Evolutionary conservation across 2,888 invertebrate genomes (phyloP), one percentile per base, ranked within the genome.

Genomic region (Lapara coniferarum): DNA sequence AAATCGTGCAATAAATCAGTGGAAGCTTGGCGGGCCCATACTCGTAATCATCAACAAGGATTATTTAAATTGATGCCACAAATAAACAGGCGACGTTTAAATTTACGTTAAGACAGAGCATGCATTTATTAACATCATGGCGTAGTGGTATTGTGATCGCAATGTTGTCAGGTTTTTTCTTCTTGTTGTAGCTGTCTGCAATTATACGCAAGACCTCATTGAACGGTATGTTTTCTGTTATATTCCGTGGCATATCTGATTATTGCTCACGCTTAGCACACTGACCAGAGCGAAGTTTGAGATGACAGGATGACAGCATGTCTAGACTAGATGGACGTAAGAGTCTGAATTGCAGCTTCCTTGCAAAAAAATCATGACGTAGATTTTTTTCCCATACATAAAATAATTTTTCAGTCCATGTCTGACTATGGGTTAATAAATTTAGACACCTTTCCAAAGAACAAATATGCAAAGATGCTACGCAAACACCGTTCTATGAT

Each of bases 261-360:
- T 83, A 85, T 84, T 82, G 81, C 86, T 84, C 85, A 86, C 85
- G 86, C 81, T 79, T 83, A 86, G 83, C 89, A 87, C 77, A 88
- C 88, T 89, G 85, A 88, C 88, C 88, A 85, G 72, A 73, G 75
- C 81, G 81, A 78, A 79, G 74, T 80, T 79, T 77, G 77, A 81
- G 75, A 81, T 81, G 84, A 85, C 83, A 79, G 83, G 81, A 78
- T 84, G 89, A 85, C 85, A 80, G 79, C 80, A 76, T 75, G 80
- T 80, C 81, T 79, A 77, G 79, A 75, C 79, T 72, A 70, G 76
- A 77, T 75, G 77, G 68, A 72, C 73, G 73, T 72, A 66, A 56
- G 19, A 12, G 13, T 46, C 16, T 44, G 59, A 8, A 44, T 46
- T 14, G 44, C n/a, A 46, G 10, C 59, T 46, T 49, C 19, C 63